Evolutionary conservation across 2,888 invertebrate species (phyloP).

Genomic region (Pilophorus perplexus): DNA sequence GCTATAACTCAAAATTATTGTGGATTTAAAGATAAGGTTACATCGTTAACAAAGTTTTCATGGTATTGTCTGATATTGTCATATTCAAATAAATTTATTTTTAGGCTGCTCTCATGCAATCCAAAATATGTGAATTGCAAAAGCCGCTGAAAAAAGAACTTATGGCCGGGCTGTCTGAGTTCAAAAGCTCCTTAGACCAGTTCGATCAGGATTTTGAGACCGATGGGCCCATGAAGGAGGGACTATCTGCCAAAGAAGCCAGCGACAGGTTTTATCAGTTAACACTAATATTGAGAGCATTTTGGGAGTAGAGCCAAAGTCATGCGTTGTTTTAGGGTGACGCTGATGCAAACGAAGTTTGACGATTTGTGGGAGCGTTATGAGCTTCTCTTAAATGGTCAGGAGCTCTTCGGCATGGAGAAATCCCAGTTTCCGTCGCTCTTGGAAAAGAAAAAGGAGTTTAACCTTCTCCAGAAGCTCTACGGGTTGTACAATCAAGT

Average conservation of each 20-base stretch:
- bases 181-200: slow-evolving; percentile 63
- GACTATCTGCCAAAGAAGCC: slow-evolving; percentile 79
- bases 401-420: slow-evolving; percentile 78
- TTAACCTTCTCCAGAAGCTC: slow-evolving; percentile 78
- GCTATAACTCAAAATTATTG: no score
- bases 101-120: slow-evolving; percentile 65
- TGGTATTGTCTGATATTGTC: no score
- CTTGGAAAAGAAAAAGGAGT: slow-evolving; percentile 64
- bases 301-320: no score
- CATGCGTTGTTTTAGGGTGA: slow-evolving; percentile 28
- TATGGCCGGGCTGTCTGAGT: slow-evolving; percentile 65
- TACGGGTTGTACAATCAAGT: slow-evolving; percentile 78
- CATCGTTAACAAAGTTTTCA: no score
- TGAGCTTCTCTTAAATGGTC: slow-evolving; percentile 80
- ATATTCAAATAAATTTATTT: no score
- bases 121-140: slow-evolving; percentile 69
- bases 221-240: slow-evolving; percentile 83
- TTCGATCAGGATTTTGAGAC: slow-evolving; percentile 70
- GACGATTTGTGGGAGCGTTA: slow-evolving; percentile 79
- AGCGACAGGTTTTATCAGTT: slow-evolving; percentile 65
- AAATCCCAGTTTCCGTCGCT: slow-evolving; percentile 79
- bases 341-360: slow-evolving; percentile 71
- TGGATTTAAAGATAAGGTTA: no score
- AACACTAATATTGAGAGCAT: slow-evolving; percentile 58
- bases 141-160: slow-evolving; percentile 71